These are phyloP conservation scores for Aphelenchoides fujianensis DNA, from an alignment of 1,140 invertebrate genomes.

Conservation along the genomic window DNA sequence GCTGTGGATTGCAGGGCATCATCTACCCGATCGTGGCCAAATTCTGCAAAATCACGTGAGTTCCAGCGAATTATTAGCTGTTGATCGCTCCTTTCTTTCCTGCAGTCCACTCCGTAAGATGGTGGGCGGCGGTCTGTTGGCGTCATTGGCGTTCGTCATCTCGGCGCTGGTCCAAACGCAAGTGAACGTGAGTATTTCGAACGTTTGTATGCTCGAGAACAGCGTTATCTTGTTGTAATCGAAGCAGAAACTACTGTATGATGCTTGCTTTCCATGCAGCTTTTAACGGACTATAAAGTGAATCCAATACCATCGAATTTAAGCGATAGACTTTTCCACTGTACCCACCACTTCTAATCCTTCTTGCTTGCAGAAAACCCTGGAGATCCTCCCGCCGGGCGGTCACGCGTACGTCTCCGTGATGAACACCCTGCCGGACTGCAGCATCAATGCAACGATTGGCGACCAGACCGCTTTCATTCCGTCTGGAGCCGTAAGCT, in stretches of 20 bases:
- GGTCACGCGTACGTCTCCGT: conserved; percentile 71
- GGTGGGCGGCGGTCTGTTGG: conserved; percentile 76
- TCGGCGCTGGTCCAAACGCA: conserved; percentile 79
- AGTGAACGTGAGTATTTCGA: conserved; percentile 71
- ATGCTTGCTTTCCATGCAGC: no score
- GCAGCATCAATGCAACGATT: conserved; percentile 13
- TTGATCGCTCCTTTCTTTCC: conserved; percentile 22
- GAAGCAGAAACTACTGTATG: no score
- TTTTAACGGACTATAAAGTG: no score
- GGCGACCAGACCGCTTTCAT: not conserved
- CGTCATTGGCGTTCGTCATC: conserved; percentile 78
- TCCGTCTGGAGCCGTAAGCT: not conserved
- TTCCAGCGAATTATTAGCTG: not conserved
- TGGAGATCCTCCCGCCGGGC: conserved; percentile 68
- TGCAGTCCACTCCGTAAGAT: conserved; percentile 73
- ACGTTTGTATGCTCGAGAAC: no score
- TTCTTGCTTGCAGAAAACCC: conserved; percentile 75
- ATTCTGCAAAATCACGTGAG: conserved; percentile 46
- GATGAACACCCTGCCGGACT: conserved; percentile 67
- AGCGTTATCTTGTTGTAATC: no score
- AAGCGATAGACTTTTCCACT: no score
- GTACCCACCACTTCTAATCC: no score
- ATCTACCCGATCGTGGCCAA: conserved; percentile 49
- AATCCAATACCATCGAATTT: no score
- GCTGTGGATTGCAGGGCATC: conserved; percentile 22